Conservation (phyloP, 2,797 vertebrate genomes). For the Chelidonichthys spinosus region DNA sequence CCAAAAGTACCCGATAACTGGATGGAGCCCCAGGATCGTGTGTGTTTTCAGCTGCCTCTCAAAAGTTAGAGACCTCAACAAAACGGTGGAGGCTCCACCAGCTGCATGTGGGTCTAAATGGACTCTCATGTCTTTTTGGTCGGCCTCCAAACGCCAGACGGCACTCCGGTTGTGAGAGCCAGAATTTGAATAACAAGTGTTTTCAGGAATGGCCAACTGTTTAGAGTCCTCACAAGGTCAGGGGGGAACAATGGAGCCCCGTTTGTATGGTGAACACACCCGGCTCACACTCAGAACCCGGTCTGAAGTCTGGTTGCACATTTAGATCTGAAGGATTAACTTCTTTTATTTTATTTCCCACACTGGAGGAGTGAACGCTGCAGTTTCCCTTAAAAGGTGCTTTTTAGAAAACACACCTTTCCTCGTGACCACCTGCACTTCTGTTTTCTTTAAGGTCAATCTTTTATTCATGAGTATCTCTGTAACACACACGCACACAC, state of each 20-base stretch:
- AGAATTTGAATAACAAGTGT: constrained; percentile 82
- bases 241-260: constrained; percentile 60
- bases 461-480: constrained; percentile 36
- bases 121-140: constrained; percentile 62
- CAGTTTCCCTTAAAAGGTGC: constrained; percentile 2
- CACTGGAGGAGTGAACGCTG: neutral
- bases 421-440: constrained; percentile 39
- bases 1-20: neutral
- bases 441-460: constrained; percentile 40
- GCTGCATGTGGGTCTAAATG: constrained; percentile 72
- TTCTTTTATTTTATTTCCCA: neutral
- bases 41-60: neutral
- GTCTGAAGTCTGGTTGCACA: constrained; percentile 2
- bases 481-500: neutral
- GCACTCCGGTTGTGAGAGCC: constrained; percentile 64
- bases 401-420: constrained; percentile 25
- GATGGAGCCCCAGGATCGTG: neutral
- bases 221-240: constrained; percentile 73
- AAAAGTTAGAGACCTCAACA: neutral
- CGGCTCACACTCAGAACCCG: constrained; percentile 35
- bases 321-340: neutral
- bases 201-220: constrained; percentile 77
- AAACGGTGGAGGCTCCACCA: constrained; percentile 56
- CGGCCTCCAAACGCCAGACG: constrained; percentile 63
- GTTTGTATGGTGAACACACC: constrained; percentile 56